Conservation (phyloP, 1,140 invertebrate genomes). For the Antheraea pernyi region DNA sequence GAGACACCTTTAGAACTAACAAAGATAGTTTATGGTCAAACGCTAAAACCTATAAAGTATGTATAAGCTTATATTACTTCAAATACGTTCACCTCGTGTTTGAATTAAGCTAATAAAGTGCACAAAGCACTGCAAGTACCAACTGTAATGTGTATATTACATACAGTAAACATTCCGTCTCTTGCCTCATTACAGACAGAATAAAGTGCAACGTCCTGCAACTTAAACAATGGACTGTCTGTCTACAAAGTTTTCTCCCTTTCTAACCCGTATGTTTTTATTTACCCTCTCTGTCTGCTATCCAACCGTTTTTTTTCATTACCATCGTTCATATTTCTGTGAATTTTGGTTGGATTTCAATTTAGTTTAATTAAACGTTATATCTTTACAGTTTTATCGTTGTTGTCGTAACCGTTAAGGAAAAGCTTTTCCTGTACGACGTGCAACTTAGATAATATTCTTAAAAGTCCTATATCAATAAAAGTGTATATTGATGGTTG, state of each 20-base stretch:
- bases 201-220: slow-evolving; percentile 11
- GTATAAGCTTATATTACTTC: too few relatives aligned
- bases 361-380: neutral
- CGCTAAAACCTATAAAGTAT: too few relatives aligned
- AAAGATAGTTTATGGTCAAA: too few relatives aligned
- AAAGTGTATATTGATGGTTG: too few relatives aligned
- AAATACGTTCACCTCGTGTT: neutral
- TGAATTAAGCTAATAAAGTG: neutral
- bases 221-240: slow-evolving; percentile 11
- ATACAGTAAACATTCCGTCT: neutral
- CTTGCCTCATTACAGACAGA: slow-evolving; percentile 12
- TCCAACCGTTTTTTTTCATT: neutral
- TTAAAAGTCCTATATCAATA: too few relatives aligned
- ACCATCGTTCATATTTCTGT: neutral
- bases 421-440: too few relatives aligned
- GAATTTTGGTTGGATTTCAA: neutral
- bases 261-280: neutral
- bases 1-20: too few relatives aligned
- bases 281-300: neutral
- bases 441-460: too few relatives aligned
- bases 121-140: neutral
- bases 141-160: neutral
- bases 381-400: too few relatives aligned
- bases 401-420: too few relatives aligned
- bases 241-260: neutral